Evolutionary conservation across 2,113 vertebrate species (phyloP).

Genomic region (Bucco capensis): DNA sequence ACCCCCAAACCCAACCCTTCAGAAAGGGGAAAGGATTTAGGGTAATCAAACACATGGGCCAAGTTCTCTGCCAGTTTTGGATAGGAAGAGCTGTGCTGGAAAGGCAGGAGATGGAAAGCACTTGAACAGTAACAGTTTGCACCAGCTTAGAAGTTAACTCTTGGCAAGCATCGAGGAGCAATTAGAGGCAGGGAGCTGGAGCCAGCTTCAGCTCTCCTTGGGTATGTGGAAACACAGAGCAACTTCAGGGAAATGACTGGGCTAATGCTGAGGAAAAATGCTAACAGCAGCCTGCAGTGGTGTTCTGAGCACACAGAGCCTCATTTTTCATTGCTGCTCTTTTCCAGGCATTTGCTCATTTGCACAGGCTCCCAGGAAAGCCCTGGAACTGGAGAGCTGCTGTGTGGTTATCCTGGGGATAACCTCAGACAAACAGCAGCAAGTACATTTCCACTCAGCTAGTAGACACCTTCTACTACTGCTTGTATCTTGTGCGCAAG

Average conservation of each 20-base stretch:
- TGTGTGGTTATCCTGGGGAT: not conserved
- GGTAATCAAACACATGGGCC: rapidly evolving
- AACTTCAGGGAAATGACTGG: not conserved
- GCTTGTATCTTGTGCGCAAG: not conserved
- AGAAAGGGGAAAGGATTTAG: not conserved
- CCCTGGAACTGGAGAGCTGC: not conserved
- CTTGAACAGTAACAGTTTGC: not conserved
- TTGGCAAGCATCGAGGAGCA: not conserved
- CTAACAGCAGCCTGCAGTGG: not conserved
- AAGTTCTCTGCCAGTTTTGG: not conserved
- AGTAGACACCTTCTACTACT: not conserved
- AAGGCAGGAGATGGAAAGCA: not conserved
- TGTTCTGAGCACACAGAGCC: not conserved
- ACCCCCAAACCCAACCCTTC: rapidly evolving
- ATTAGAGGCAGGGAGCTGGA: not conserved
- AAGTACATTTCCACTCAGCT: not conserved
- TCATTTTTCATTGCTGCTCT: not conserved
- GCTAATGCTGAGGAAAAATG: not conserved
- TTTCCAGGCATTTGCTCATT: not conserved
- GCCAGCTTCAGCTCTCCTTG: not conserved
- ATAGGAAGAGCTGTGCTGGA: not conserved
- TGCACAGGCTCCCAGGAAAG: not conserved
- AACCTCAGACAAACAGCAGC: not conserved
- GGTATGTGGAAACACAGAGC: not conserved
- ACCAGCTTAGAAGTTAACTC: not conserved